These are phyloP conservation scores for Thaumetopoea pityocampa DNA, from an alignment of 1,140 invertebrate genomes.

Conservation along the genomic window DNA sequence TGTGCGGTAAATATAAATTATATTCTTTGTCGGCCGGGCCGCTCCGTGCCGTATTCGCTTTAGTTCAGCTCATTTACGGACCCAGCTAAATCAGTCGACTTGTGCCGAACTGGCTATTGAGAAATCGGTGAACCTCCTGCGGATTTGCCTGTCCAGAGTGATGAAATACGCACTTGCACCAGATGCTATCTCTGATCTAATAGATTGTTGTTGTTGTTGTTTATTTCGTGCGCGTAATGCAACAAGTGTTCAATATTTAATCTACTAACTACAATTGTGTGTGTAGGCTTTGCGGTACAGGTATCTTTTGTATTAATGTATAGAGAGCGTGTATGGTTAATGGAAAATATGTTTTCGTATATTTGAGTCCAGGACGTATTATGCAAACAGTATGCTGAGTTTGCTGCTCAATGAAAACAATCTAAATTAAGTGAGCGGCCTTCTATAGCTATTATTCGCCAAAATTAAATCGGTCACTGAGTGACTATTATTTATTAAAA, in stretches of 20 bases:
- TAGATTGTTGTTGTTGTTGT: constrained; percentile 31
- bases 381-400: too few relatives aligned
- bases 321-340: too few relatives aligned
- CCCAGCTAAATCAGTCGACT: constrained; percentile 37
- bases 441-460: too few relatives aligned
- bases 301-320: too few relatives aligned
- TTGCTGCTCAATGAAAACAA: too few relatives aligned
- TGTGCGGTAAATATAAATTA: constrained; percentile 8
- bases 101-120: constrained; percentile 37
- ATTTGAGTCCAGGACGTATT: too few relatives aligned
- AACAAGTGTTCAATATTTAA: constrained; percentile 17
- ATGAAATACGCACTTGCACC: constrained; percentile 37
- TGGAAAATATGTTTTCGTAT: too few relatives aligned
- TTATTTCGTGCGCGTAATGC: constrained; percentile 25
- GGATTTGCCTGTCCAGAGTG: constrained; percentile 30
- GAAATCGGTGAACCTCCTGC: constrained; percentile 45
- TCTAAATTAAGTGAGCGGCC: too few relatives aligned
- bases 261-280: too few relatives aligned
- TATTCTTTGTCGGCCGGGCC: constrained; percentile 24
- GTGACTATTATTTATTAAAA: too few relatives aligned
- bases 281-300: too few relatives aligned
- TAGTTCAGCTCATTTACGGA: constrained; percentile 42
- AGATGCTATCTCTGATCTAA: constrained; percentile 38
- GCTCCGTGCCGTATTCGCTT: constrained; percentile 40
- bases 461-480: too few relatives aligned